Evolutionary conservation across 2,888 invertebrate species (phyloP), one percentile per base, ranked within the genome.

Genomic region (Drosophila borborema): DNA sequence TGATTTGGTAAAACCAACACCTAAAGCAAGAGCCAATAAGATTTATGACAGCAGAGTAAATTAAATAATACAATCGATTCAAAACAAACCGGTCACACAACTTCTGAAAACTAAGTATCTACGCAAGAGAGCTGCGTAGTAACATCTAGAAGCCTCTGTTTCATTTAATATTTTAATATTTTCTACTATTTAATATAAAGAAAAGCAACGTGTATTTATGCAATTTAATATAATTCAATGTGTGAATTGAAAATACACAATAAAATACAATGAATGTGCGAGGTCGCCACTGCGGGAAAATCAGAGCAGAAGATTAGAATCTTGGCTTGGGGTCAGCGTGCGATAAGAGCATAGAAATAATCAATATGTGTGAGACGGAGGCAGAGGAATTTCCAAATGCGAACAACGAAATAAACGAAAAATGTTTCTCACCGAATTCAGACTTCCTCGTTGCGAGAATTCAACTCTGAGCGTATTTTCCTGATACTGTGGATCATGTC

Each of bases 371-470:
- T 20, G 36, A 9, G 14, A 54, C 8, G 16, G 20, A 9, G n/a
- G 3, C 12, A n/a, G 8, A 10, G 43, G n/a, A 3, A 51, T 38
- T 38, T 20, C n/a, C 65, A 7, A 23, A 20, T 12, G 14, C 4
- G 7, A 43, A 16, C 0, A 14, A 14, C 5, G 9, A 18, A 16
- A 6, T 28, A 28, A 14, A 20, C 3, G 0, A 14, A 0, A 8
- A 12, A 6, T 7, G 8, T 6, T 34, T 64, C 82, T 89, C 73
- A 91, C 91, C 81, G 86, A 75, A 18, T 56, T 53, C 1, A 80
- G 64, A 3, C 53, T 45, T 18, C 70, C 72, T 6, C 53, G 80
- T 56, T 91, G 92, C 5, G 91, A 90, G 55, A 92, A 81, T 64
- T 84, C 74, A 10, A 82, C 74, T n/a, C 51, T 23, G 1, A 89